Evolutionary conservation across 1,140 invertebrate species (phyloP).

Genomic region (Nasonia giraulti): DNA sequence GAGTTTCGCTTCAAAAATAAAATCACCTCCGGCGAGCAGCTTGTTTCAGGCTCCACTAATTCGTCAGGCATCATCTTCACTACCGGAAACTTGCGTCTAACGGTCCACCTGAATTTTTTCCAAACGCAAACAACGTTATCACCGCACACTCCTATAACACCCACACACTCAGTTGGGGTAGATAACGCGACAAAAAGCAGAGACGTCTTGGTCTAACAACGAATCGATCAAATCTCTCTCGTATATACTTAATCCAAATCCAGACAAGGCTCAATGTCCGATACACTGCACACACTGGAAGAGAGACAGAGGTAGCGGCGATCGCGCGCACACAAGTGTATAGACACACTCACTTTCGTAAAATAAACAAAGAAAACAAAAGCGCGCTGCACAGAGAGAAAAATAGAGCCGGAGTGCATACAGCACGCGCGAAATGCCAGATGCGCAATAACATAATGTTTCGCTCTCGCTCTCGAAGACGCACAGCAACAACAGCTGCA

Average conservation of each 20-base stretch:
- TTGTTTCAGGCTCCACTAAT: neutral
- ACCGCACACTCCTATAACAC: neutral
- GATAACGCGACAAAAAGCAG: neutral
- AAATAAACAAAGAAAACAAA: constrained; percentile 22
- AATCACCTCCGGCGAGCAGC: neutral
- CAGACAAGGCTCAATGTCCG: neutral
- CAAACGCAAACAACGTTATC: neutral
- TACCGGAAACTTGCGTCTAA: neutral
- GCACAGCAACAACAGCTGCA: constrained; percentile 1
- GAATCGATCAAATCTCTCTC: neutral
- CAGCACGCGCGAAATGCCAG: neutral
- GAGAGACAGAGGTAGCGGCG: neutral
- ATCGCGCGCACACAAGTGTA: neutral
- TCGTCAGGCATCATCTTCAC: neutral
- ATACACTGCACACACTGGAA: neutral
- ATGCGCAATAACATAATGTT: constrained; percentile 7
- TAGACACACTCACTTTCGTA: constrained; percentile 5
- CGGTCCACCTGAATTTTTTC: neutral
- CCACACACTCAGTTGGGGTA: neutral
- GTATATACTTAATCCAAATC: neutral
- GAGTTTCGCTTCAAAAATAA: neutral
- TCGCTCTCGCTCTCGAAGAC: neutral
- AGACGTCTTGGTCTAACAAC: neutral
- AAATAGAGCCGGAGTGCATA: neutral
- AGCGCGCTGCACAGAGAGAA: neutral